These are phyloP conservation scores for Chelonoidis abingdonii DNA, from an alignment of 2,113 vertebrate species.

Conservation along the genomic window DNA sequence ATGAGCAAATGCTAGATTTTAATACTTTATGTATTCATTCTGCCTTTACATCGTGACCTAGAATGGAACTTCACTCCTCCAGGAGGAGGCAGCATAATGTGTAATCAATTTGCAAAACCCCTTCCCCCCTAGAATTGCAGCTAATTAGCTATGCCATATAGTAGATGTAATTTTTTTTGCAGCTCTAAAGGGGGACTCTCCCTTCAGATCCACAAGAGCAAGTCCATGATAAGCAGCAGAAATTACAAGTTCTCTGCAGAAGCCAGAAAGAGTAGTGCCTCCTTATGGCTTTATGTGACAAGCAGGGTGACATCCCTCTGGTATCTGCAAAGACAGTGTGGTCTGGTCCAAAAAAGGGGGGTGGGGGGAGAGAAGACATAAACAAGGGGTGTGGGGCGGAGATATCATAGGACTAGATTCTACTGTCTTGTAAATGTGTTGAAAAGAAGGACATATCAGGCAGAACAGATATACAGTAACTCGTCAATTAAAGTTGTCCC, in stretches of 20 bases:
- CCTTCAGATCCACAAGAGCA: conserved; percentile 13
- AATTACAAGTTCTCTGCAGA: not conserved
- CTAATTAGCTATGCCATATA: not conserved
- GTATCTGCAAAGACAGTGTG: not conserved
- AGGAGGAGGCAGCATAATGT: not conserved
- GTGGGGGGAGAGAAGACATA: no score
- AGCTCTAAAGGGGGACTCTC: rapidly evolving
- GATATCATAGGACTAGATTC: not conserved
- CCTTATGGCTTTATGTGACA: not conserved
- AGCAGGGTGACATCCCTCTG: not conserved
- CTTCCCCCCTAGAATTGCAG: not conserved
- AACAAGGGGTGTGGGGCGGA: no score
- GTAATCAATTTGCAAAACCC: not conserved
- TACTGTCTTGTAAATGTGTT: not conserved
- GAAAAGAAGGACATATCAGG: not conserved
- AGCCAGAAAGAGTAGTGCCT: not conserved
- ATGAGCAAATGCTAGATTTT: conserved; percentile 10
- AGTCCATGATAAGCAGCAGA: not conserved
- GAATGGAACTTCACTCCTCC: not conserved
- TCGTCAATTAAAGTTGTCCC: no score
- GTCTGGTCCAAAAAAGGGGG: not conserved
- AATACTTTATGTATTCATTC: not conserved
- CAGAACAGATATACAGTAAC: not conserved
- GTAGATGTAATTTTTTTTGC: not conserved
- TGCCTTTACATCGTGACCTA: not conserved